Evolutionary conservation across 1,140 invertebrate genomes (phyloP).

Genomic region (Apis dorsata): DNA sequence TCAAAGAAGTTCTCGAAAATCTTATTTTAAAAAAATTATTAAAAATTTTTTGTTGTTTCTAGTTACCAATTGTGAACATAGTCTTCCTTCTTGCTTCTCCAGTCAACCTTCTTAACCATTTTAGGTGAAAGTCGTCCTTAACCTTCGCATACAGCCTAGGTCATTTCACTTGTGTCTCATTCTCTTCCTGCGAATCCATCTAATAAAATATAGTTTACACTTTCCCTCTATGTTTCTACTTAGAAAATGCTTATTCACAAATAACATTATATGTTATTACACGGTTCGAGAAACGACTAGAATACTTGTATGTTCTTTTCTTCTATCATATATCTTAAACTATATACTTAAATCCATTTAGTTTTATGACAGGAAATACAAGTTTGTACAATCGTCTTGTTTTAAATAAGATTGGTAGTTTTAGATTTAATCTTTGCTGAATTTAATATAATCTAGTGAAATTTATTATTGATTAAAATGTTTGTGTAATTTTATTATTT

Average conservation of each 20-base stretch:
- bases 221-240: conserved; percentile 19
- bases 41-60: neutral
- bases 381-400: too few relatives aligned
- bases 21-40: neutral
- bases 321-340: too few relatives aligned
- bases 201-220: conserved; percentile 29
- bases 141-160: conserved; percentile 40
- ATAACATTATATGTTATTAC: neutral
- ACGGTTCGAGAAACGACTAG: conserved; percentile 2
- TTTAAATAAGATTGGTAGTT: too few relatives aligned
- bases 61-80: neutral
- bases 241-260: conserved; percentile 12
- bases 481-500: too few relatives aligned
- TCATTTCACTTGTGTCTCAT: conserved; percentile 39
- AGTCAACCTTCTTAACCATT: conserved; percentile 12
- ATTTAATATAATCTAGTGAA: too few relatives aligned
- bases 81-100: neutral
- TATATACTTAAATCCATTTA: too few relatives aligned
- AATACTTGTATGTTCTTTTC: neutral
- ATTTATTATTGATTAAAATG: too few relatives aligned
- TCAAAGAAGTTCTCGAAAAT: neutral
- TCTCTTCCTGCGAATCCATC: conserved; percentile 33
- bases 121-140: conserved; percentile 49
- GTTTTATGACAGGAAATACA: too few relatives aligned
- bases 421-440: too few relatives aligned